Evolutionary conservation across 2,888 invertebrate genomes (phyloP), one percentile per base, ranked within the genome.

Genomic region (Poecilus cupreus): DNA sequence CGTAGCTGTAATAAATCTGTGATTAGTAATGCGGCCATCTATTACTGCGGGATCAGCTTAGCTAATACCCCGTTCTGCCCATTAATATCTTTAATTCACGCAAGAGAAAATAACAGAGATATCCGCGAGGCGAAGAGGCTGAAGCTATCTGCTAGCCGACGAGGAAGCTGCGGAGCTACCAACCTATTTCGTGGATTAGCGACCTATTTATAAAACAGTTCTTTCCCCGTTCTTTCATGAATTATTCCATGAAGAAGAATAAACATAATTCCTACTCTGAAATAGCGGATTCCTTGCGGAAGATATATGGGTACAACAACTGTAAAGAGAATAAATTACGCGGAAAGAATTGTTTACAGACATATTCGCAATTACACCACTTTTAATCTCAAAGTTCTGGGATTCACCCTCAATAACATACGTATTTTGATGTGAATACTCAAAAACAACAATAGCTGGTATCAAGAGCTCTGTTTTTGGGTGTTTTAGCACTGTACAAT

Each of bases 11-110:
- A 72, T 72, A 72, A 72, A 72, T 72, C 18, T 46, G 72, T 72
- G 72, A 72, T 72, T 70, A 72, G 72, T 72, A 72, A 72, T 24
- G n/a, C 46, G 43, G 8, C 22, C 72, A 72, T 72, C 18, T 46
- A 26, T 72, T 46, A 72, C 72, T 26, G 10, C 11, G 26, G 32
- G 60, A 60, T 26, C 60, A 60, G 60, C 60, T 60, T 60, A 72
- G 46, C 13, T 72, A 72, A 72, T 72, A 72, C 72, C 46, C 72
- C 37, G 20, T 18, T 54, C 54, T 32, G 22, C 20, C 43, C 46
- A 72, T 72, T 72, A 72, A 72, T 72, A 72, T 72, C 72, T 72
- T 72, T 72, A 46, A 72, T 43, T 72, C 46, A 72, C 46, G 72
- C 46, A 20, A 39, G 43, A 72, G 72, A 46, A 72, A 72, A 43